These are phyloP conservation scores for Vireo altiloquus DNA, from an alignment of 2,113 vertebrate genomes.

Conservation along the genomic window DNA sequence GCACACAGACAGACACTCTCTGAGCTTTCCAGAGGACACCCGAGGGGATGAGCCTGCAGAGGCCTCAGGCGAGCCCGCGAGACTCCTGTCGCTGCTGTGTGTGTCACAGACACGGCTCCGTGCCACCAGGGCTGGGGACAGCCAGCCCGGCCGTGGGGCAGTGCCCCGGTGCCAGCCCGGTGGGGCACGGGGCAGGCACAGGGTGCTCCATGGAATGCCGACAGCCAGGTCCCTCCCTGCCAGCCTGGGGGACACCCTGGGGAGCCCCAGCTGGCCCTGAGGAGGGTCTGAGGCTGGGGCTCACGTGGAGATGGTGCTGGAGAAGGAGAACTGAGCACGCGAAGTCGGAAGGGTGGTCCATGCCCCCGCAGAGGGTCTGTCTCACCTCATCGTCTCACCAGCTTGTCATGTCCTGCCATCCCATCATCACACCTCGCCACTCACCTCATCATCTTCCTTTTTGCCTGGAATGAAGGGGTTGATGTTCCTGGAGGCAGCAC, in stretches of 20 bases:
- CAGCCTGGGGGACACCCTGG: neutral
- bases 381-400: neutral
- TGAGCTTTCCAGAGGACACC: neutral
- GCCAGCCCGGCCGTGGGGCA: too few species aligned
- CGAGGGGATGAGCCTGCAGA: neutral
- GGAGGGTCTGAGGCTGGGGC: neutral
- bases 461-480: neutral
- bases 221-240: too few species aligned
- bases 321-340: neutral
- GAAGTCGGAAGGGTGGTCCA: neutral
- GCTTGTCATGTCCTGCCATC: neutral
- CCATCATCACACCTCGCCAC: neutral
- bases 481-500: neutral
- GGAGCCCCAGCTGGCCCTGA: neutral
- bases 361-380: neutral
- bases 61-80: neutral
- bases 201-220: neutral
- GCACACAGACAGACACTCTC: neutral
- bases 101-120: neutral
- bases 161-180: neutral
- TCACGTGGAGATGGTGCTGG: neutral
- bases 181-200: accelerated
- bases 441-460: neutral
- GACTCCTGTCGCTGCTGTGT: neutral
- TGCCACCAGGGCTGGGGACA: neutral